Evolutionary conservation across 2,888 invertebrate genomes (phyloP).

Genomic region (Athalia cordata): DNA sequence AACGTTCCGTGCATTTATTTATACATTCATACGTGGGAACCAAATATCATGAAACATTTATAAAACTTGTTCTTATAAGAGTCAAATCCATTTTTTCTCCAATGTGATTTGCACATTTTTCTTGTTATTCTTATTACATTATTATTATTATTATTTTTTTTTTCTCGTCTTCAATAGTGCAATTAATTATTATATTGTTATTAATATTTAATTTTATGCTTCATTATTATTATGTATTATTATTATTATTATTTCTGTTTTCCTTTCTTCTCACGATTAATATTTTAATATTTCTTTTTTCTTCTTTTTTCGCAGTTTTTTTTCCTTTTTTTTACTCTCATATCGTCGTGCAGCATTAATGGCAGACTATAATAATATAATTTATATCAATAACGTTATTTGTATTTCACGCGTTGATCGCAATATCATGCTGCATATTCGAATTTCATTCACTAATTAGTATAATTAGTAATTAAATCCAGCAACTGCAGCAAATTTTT

Average conservation of each 20-base stretch:
- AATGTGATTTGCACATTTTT: conserved; percentile 32
- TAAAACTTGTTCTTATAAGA: conserved; percentile 59
- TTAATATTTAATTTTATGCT: conserved; percentile 37
- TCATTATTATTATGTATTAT: conserved; percentile 34
- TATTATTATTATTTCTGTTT: conserved; percentile 23
- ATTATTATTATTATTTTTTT: no score
- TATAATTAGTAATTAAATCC: no score
- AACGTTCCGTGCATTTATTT: conserved; percentile 59
- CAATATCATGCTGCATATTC: no score
- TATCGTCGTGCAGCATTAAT: no score
- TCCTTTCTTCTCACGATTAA: conserved; percentile 47
- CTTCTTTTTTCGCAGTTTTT: conserved; percentile 4
- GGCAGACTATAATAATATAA: no score
- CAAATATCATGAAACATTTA: conserved; percentile 62
- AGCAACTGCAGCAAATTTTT: no score
- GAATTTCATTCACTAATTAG: no score
- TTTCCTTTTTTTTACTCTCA: conserved; percentile 10
- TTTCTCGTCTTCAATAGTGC: conserved; percentile 6
- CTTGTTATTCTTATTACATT: no score
- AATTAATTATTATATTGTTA: conserved; percentile 45
- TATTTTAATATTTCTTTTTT: conserved; percentile 14
- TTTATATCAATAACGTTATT: no score
- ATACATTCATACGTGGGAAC: conserved; percentile 60
- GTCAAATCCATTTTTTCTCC: conserved; percentile 60
- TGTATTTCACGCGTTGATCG: no score